phyloP scores from a whole-genome alignment of 2,888 invertebrate genomes.

The Arrhopalites spinosus region DNA sequence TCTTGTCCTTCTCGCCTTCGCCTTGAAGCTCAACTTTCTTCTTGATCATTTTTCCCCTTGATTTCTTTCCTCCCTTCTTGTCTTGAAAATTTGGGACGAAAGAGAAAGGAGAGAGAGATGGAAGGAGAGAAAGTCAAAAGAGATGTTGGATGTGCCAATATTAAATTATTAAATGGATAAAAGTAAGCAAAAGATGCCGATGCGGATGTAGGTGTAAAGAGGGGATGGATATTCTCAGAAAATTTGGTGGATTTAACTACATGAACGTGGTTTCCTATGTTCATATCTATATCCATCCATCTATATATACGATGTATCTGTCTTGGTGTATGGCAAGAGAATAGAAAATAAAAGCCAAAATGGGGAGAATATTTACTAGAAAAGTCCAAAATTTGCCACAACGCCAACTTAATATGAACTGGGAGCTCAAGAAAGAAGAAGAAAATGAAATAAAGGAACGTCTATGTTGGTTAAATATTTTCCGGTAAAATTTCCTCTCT shows the following conservation, averaged over 20 bases:
- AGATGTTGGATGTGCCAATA: conserved; percentile 10
- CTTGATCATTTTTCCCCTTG: background rate
- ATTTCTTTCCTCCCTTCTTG: background rate
- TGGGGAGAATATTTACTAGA: too few species aligned
- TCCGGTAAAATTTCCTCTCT: conserved; percentile 10
- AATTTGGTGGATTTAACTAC: too few species aligned
- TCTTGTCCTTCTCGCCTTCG: background rate
- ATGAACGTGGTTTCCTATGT: too few species aligned
- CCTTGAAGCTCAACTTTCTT: too few species aligned
- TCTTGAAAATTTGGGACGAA: too few species aligned
- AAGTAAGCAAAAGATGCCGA: background rate
- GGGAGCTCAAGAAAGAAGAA: too few species aligned
- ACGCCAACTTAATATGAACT: too few species aligned
- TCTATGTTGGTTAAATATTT: conserved; percentile 19
- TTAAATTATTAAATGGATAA: conserved; percentile 33
- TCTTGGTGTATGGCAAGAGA: too few species aligned
- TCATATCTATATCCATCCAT: too few species aligned
- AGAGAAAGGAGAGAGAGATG: background rate
- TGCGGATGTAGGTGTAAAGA: background rate
- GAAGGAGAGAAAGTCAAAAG: background rate
- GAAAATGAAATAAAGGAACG: conserved; percentile 1
- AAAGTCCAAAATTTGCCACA: too few species aligned
- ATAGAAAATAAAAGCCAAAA: too few species aligned
- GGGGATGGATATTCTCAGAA: background rate
- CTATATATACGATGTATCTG: too few species aligned